These are phyloP conservation scores for Arrhopalites spinosus DNA, from an alignment of 2,888 invertebrate genomes.

Conservation along the genomic window DNA sequence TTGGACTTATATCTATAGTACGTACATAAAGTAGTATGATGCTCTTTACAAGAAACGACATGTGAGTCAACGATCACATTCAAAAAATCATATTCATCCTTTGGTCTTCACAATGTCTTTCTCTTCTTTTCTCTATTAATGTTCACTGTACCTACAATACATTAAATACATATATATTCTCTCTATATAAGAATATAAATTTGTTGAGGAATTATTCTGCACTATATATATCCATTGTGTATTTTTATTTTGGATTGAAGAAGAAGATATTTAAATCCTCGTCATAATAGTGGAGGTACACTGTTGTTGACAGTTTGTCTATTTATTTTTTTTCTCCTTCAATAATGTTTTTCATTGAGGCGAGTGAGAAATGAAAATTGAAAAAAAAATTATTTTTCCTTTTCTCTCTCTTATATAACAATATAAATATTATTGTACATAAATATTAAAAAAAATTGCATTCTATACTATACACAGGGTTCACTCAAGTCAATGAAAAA, in stretches of 20 bases:
- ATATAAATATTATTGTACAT: too few relatives aligned
- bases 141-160: too few relatives aligned
- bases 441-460: too few relatives aligned
- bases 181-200: neutral
- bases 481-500: too few relatives aligned
- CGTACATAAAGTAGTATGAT: neutral
- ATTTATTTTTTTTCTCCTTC: constrained; percentile 1
- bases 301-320: constrained; percentile 23
- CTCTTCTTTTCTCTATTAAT: too few relatives aligned
- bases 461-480: too few relatives aligned
- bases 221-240: neutral
- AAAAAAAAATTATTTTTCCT: too few relatives aligned
- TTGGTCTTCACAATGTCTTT: neutral
- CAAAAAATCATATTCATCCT: constrained; percentile 30
- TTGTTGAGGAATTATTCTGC: neutral
- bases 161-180: too few relatives aligned
- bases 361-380: too few relatives aligned
- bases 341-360: too few relatives aligned
- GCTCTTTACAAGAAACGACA: neutral
- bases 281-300: neutral
- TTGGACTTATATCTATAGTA: neutral
- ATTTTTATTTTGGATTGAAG: neutral
- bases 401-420: too few relatives aligned
- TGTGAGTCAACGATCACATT: constrained; percentile 20
- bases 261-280: constrained; percentile 2